Evolutionary conservation across 92 coral and sea anemone genomes (phyloP), one percentile per base, ranked within the genome.

Genomic region (Actinernus sp.): DNA sequence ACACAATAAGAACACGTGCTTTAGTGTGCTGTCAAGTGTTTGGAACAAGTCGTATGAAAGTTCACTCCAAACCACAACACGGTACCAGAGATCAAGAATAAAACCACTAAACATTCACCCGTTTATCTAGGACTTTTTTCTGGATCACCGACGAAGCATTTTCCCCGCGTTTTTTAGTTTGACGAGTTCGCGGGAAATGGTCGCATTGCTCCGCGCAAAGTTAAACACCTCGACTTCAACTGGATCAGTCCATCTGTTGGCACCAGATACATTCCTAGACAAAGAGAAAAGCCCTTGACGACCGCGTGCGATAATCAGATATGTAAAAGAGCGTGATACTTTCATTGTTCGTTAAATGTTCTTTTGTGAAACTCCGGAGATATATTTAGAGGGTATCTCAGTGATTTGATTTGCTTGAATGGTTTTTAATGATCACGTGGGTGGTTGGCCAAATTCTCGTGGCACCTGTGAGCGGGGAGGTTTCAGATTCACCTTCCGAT

Each of bases 261-360:
- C 92, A 73, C 81, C 65, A 63, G 97, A 75, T 61, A 90, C 92
- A 90, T 90, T 89, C 88, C 86, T 43, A 57, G 84, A 90, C 97
- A 90, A 90, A 90, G 55, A 88, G 67, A 25, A 47, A 63, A 68
- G 34, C 55, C 75, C 74, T 69, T 71, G 67, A 69, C 80, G 54
- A 79, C 97, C 92, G 88, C 97, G 97, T 90, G 97, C 85, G 82
- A 57, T 58, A 76, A 74, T 90, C 80, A 77, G 77, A 64, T 81
- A 81, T 86, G 92, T 90, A 86, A 53, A 83, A 90, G 52, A 72
- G 88, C 83, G 92, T 76, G 97, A 89, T 85, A 60, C 74, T 29
- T 32, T 65, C 46, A 71, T 85, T 85, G 91, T 85, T 70, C 38
- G 16, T 28, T 51, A 23, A 66, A 52, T 49, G 67, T 32, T 31